Percentiles rank a stretch among this genome's conserved stretches.
These are phyloP conservation scores for Odocoileus hemionus DNA, from an alignment of 2,113 vertebrate species.

Conservation along the genomic window DNA sequence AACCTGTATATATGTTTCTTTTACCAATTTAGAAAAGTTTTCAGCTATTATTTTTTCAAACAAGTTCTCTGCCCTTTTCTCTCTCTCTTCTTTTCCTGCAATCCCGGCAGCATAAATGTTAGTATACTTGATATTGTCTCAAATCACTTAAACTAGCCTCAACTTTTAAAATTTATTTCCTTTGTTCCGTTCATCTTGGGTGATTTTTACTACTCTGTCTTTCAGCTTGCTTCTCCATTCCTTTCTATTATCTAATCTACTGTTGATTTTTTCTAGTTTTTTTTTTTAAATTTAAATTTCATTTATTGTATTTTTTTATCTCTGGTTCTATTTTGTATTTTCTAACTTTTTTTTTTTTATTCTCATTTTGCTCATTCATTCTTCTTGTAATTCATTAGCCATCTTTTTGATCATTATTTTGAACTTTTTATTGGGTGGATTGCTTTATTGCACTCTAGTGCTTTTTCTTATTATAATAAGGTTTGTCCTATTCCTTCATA, in stretches of 20 bases:
- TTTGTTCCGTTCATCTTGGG: background rate
- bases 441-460: background rate
- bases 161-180: background rate
- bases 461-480: background rate
- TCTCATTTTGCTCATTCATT: background rate
- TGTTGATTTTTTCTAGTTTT: background rate
- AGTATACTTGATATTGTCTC: background rate
- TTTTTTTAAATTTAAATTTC: background rate
- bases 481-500: background rate
- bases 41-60: background rate
- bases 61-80: background rate
- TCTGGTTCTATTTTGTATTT: background rate
- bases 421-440: background rate
- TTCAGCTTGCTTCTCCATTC: background rate
- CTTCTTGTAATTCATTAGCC: background rate
- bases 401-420: background rate
- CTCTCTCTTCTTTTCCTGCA: background rate
- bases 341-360: background rate
- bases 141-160: background rate
- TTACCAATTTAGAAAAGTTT: background rate
- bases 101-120: background rate
- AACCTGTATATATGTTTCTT: background rate
- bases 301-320: background rate
- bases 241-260: background rate
- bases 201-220: background rate